Evolutionary conservation across 2,888 invertebrate species (phyloP).

Genomic region (Lasioglossum calceatum): DNA sequence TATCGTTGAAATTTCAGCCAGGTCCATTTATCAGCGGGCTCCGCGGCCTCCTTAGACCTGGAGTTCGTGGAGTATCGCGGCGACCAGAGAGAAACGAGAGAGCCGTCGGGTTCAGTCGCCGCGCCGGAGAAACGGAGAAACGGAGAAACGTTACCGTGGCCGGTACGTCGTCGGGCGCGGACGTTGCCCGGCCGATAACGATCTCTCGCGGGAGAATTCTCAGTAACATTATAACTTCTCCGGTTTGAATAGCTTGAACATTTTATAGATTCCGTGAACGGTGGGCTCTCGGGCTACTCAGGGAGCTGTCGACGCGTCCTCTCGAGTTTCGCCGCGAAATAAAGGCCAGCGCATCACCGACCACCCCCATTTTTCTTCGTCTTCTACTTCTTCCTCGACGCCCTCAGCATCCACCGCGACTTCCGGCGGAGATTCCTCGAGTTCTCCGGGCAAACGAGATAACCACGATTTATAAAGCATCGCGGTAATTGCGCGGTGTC

Average conservation of each 20-base stretch:
- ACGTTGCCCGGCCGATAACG: conserved; percentile 68
- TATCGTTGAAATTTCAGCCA: conserved; percentile 78
- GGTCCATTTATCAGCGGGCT: conserved; percentile 74
- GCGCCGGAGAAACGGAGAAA: neutral
- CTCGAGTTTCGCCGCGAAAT: conserved; percentile 50
- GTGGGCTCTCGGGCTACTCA: conserved; percentile 45
- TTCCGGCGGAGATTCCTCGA: conserved; percentile 41
- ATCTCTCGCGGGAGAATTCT: conserved; percentile 74
- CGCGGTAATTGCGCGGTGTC: conserved; percentile 56
- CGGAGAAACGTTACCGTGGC: conserved; percentile 63
- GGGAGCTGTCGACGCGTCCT: conserved; percentile 40
- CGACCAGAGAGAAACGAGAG: conserved; percentile 25
- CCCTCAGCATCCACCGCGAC: neutral
- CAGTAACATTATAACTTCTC: conserved; percentile 76
- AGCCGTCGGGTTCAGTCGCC: conserved; percentile 1
- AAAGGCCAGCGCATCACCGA: neutral
- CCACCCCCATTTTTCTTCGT: neutral
- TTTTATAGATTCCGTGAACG: conserved; percentile 74
- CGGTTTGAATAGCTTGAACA: conserved; percentile 72
- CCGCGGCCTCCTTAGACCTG: conserved; percentile 64
- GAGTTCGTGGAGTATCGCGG: conserved; percentile 52
- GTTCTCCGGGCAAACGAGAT: conserved; percentile 38
- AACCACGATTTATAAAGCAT: conserved; percentile 60
- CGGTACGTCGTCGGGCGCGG: conserved; percentile 43
- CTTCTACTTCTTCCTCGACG: neutral